Percentiles rank a stretch among this genome's conserved stretches.
Evolutionary conservation across 1,140 invertebrate species (phyloP).

Genomic region (Thaumatotibia leucotreta): DNA sequence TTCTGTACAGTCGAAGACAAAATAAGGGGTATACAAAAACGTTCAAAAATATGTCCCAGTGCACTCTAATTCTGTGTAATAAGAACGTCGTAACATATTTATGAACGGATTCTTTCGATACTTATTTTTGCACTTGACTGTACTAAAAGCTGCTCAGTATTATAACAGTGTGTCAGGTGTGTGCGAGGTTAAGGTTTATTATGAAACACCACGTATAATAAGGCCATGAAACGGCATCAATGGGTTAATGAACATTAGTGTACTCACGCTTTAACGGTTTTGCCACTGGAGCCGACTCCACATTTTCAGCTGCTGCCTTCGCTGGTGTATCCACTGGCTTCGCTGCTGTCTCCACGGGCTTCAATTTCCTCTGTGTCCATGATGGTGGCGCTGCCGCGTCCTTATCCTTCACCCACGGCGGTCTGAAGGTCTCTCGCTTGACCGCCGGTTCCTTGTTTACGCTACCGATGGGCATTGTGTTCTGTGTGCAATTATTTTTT

Average conservation of each 20-base stretch:
- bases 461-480: conserved; percentile 65
- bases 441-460: conserved; percentile 48
- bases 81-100: too few species aligned
- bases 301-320: conserved; percentile 61
- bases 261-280: conserved; percentile 59
- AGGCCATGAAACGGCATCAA: conserved; percentile 16
- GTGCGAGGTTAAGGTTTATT: too few species aligned
- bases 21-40: too few species aligned
- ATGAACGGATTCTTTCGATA: too few species aligned
- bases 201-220: too few species aligned
- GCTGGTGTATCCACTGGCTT: conserved; percentile 45
- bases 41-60: too few species aligned
- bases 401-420: conserved; percentile 90
- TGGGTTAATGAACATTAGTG: conserved; percentile 9
- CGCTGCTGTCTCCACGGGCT: conserved; percentile 55
- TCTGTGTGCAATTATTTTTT: not conserved
- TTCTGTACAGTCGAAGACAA: too few species aligned
- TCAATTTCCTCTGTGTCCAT: conserved; percentile 78
- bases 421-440: conserved; percentile 80
- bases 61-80: too few species aligned
- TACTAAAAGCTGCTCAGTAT: too few species aligned
- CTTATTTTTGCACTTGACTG: too few species aligned
- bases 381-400: conserved; percentile 70
- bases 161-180: too few species aligned
- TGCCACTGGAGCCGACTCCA: conserved; percentile 51